phyloP scores from a whole-genome alignment of 2,888 invertebrate genomes.

The Pterobdella sp. region DNA sequence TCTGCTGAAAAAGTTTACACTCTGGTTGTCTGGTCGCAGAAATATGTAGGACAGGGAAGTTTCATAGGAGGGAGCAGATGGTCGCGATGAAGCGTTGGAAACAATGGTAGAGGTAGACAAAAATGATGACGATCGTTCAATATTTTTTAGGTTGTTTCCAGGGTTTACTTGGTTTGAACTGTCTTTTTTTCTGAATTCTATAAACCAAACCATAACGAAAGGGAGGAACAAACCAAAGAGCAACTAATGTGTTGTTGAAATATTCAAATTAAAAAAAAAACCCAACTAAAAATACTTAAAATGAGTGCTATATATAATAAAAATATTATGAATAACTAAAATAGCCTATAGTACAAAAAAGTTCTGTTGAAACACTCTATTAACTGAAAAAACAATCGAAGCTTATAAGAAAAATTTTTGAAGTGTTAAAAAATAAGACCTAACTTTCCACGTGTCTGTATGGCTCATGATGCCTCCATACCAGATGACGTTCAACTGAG shows the following conservation, averaged over 20 bases:
- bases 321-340: not conserved
- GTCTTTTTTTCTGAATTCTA: constrained; percentile 43
- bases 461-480: constrained; percentile 49
- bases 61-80: not conserved
- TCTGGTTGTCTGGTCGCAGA: not conserved
- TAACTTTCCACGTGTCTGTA: constrained; percentile 47
- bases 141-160: not conserved
- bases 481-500: constrained; percentile 50
- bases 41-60: not conserved
- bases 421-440: constrained; percentile 18
- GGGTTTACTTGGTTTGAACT: constrained; percentile 18
- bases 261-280: not conserved
- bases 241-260: constrained; percentile 40
- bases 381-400: too few species aligned
- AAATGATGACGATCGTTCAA: not conserved
- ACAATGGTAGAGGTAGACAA: not conserved
- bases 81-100: not conserved
- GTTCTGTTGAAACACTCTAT: not conserved
- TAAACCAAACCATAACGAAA: constrained; percentile 41
- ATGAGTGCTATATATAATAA: not conserved
- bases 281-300: not conserved
- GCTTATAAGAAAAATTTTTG: too few species aligned
- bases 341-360: not conserved
- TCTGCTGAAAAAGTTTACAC: constrained; percentile 39
- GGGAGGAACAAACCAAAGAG: constrained; percentile 42